A percentile compares a stretch with the other conserved stretches of the same genome.
phyloP scores from a whole-genome alignment of 2,797 vertebrate genomes.

The Enteromius fasciolatus region DNA sequence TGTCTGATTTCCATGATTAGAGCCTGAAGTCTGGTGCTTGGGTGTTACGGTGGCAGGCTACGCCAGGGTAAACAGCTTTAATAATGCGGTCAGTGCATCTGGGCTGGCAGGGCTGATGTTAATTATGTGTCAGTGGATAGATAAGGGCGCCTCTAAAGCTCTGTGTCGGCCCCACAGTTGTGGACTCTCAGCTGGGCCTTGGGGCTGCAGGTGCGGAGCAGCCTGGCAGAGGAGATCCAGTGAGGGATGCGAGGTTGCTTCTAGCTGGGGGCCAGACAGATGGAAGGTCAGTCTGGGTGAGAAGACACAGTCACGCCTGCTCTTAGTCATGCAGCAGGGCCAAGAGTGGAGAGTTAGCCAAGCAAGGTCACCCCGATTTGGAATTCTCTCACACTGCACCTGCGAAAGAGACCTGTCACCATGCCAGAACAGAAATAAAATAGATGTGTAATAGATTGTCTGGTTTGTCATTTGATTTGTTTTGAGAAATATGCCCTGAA shows the following conservation, averaged over 20 bases:
- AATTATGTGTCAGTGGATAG: slow-evolving; percentile 69
- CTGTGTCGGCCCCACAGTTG: slow-evolving; percentile 50
- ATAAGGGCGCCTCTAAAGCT: slow-evolving; percentile 56
- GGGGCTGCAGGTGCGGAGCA: slow-evolving; percentile 62
- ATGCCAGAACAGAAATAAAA: slow-evolving; percentile 25
- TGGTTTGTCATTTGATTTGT: neutral
- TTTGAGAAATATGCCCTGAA: slow-evolving; percentile 12
- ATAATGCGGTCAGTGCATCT: slow-evolving; percentile 57
- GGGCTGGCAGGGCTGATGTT: slow-evolving; percentile 68
- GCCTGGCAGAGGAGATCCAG: slow-evolving; percentile 23
- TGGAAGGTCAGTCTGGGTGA: slow-evolving; percentile 54
- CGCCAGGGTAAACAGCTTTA: slow-evolving; percentile 55
- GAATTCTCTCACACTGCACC: slow-evolving; percentile 28
- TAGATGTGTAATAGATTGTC: neutral
- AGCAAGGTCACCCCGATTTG: slow-evolving; percentile 48
- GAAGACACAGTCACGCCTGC: slow-evolving; percentile 29
- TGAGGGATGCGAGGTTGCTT: slow-evolving; percentile 27
- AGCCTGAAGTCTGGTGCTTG: neutral
- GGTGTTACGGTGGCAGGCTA: slow-evolving; percentile 14
- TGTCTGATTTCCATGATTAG: neutral
- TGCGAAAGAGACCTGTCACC: slow-evolving; percentile 26
- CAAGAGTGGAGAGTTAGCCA: slow-evolving; percentile 27
- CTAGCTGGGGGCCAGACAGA: slow-evolving; percentile 49
- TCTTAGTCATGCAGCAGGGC: slow-evolving; percentile 54
- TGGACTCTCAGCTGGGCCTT: slow-evolving; percentile 62